Evolutionary conservation across 2,797 vertebrate genomes (phyloP).

Genomic region (Hyperoplus immaculatus): DNA sequence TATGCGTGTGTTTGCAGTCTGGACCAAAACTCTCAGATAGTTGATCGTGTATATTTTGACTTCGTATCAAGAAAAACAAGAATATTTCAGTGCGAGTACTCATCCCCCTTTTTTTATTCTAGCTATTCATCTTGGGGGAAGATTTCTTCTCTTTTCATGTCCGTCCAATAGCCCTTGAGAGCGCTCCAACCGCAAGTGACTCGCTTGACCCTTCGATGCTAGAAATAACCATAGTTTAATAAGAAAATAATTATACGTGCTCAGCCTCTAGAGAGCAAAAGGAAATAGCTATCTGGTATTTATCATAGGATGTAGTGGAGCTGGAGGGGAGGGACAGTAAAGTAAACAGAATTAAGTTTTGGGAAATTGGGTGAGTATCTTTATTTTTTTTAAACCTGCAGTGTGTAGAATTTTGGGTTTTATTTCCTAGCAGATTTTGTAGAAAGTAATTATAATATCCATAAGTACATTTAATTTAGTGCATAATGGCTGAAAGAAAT

Average conservation of each 20-base stretch:
- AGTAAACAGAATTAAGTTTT: neutral
- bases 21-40: too few relatives aligned
- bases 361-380: neutral
- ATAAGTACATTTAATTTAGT: too few relatives aligned
- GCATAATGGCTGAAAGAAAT: too few relatives aligned
- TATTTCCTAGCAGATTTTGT: too few relatives aligned
- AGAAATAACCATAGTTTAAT: slow-evolving; percentile 69
- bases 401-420: too few relatives aligned
- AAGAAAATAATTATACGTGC: slow-evolving; percentile 53
- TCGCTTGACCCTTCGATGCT: slow-evolving; percentile 49
- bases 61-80: slow-evolving; percentile 2
- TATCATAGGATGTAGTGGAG: slow-evolving; percentile 8
- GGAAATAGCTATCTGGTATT: slow-evolving; percentile 6
- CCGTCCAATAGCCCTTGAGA: slow-evolving; percentile 28
- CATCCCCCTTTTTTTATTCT: neutral
- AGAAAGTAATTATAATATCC: too few relatives aligned
- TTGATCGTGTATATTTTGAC: neutral
- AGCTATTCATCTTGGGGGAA: slow-evolving; percentile 28
- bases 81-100: neutral
- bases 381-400: too few relatives aligned
- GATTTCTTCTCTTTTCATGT: slow-evolving; percentile 2
- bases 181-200: slow-evolving; percentile 42
- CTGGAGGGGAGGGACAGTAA: neutral
- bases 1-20: too few relatives aligned
- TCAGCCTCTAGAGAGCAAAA: slow-evolving; percentile 16